Conservation (phyloP, 1,140 invertebrate species). For the Pantala flavescens region DNA sequence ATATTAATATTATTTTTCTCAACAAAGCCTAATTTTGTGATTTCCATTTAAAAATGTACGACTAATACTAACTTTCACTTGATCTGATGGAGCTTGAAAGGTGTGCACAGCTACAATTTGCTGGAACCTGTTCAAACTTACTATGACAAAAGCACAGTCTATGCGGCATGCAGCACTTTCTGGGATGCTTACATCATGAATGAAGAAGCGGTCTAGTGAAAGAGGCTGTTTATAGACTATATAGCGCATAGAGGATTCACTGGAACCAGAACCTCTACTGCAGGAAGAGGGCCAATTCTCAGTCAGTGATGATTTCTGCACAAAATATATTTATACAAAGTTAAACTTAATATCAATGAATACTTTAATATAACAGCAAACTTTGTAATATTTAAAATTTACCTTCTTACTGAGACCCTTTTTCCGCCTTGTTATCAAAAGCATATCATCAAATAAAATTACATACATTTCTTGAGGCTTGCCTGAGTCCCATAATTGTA, state of each 20-base stretch:
- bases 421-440: conserved; percentile 54
- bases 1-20: neutral
- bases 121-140: conserved; percentile 48
- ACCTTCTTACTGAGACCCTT: conserved; percentile 49
- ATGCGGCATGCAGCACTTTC: conserved; percentile 44
- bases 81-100: conserved; percentile 42
- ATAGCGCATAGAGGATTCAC: conserved; percentile 38
- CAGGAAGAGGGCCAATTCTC: conserved; percentile 40
- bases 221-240: conserved; percentile 56
- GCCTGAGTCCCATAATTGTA: conserved; percentile 46
- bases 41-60: neutral
- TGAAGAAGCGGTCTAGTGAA: conserved; percentile 52
- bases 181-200: conserved; percentile 49
- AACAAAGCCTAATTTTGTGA: conserved; percentile 10
- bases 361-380: too few species aligned
- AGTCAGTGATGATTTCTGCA: conserved; percentile 42
- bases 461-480: conserved; percentile 49
- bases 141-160: conserved; percentile 45
- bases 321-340: neutral
- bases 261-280: conserved; percentile 30
- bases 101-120: conserved; percentile 47
- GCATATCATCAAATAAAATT: conserved; percentile 60
- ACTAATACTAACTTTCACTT: conserved; percentile 38
- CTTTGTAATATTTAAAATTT: neutral
- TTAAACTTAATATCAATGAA: too few species aligned